Evolutionary conservation across 2,888 invertebrate species (phyloP).

Genomic region (Lepidonotus clava): DNA sequence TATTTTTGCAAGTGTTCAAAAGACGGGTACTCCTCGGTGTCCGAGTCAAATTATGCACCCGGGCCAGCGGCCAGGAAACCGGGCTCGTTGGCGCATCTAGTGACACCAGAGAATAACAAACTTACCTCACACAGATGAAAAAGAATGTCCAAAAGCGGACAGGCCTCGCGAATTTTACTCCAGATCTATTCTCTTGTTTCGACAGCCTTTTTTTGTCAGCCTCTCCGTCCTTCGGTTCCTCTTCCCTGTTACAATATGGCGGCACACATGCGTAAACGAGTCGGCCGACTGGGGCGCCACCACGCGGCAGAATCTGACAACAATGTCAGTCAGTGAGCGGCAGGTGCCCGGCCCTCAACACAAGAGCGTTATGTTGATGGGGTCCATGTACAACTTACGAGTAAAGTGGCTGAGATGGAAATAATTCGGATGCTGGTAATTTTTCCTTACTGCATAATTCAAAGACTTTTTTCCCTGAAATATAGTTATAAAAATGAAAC

Average conservation of each 20-base stretch:
- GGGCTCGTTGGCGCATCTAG: neutral
- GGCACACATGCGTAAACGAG: conserved; percentile 53
- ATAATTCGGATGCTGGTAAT: no score
- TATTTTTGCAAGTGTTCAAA: conserved; percentile 37
- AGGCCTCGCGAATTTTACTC: neutral
- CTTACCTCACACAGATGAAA: neutral
- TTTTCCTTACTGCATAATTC: no score
- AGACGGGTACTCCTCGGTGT: neutral
- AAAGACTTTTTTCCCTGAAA: no score
- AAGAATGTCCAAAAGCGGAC: neutral
- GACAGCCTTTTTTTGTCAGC: conserved; percentile 42
- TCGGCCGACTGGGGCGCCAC: conserved; percentile 33
- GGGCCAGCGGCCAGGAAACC: neutral
- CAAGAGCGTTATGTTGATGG: no score
- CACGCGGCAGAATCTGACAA: conserved; percentile 10
- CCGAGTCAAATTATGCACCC: conserved; percentile 49
- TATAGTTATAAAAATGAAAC: no score
- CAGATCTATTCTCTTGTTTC: neutral
- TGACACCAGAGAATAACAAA: neutral
- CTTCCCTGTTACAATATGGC: conserved; percentile 56
- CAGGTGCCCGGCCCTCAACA: no score
- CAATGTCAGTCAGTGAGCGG: conserved; percentile 33
- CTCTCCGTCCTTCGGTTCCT: conserved; percentile 50
- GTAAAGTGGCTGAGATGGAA: no score
- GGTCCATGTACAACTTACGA: no score